Evolutionary conservation across 1,140 invertebrate species (phyloP).

Genomic region (Nilaparvata lugens): DNA sequence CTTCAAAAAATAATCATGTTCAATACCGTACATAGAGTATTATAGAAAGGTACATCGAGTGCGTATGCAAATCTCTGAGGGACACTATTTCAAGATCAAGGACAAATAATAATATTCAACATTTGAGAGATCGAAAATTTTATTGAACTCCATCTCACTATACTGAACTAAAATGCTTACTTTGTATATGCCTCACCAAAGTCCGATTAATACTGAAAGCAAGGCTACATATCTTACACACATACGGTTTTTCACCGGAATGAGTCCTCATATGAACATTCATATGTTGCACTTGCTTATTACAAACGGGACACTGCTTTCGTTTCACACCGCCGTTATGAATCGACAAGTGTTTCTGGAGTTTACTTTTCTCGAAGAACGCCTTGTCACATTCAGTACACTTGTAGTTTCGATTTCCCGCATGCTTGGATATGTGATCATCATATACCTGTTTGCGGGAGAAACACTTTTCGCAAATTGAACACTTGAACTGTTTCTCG

Average conservation of each 20-base stretch:
- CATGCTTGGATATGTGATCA: slow-evolving; percentile 11
- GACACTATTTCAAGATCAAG: no score
- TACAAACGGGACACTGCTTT: slow-evolving; percentile 61
- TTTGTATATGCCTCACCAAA: slow-evolving; percentile 22
- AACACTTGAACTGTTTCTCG: slow-evolving; percentile 10
- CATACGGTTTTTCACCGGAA: slow-evolving; percentile 42
- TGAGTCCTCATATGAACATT: slow-evolving; percentile 65
- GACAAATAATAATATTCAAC: no score
- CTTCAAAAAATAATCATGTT: no score
- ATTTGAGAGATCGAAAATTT: no score
- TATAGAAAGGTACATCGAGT: no score
- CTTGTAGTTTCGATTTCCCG: slow-evolving; percentile 5
- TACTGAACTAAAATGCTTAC: slow-evolving; percentile 12
- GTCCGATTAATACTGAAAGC: slow-evolving; percentile 20
- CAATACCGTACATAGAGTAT: no score
- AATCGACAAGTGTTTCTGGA: slow-evolving; percentile 16
- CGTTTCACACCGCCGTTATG: slow-evolving; percentile 40
- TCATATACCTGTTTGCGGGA: background rate
- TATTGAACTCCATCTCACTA: no score
- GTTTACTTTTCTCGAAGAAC: slow-evolving; percentile 3
- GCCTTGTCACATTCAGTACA: slow-evolving; percentile 8
- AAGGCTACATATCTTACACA: slow-evolving; percentile 29
- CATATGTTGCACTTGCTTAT: slow-evolving; percentile 53
- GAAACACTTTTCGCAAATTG: slow-evolving; percentile 9
- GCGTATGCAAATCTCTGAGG: no score